phyloP scores from a whole-genome alignment of 2,888 invertebrate species.

The Catocala nupta region DNA sequence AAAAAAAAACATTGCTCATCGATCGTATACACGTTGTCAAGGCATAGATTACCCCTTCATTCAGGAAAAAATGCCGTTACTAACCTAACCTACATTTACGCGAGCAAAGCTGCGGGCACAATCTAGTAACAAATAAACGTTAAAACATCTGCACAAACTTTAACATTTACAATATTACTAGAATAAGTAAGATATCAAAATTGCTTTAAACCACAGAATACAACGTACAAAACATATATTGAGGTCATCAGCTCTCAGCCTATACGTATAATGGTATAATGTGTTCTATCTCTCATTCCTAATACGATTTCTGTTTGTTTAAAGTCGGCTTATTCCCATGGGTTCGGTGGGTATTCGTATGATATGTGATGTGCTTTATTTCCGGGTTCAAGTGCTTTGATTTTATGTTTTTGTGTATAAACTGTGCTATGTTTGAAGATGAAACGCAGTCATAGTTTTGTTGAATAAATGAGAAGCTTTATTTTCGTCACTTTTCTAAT shows the following conservation, averaged over 20 bases:
- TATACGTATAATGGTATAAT: constrained; percentile 27
- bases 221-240: neutral
- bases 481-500: too few relatives aligned
- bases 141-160: too few relatives aligned
- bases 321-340: constrained; percentile 14
- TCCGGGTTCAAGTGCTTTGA: neutral
- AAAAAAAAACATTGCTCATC: too few relatives aligned
- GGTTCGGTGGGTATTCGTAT: constrained; percentile 2
- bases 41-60: too few relatives aligned
- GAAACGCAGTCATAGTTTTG: neutral
- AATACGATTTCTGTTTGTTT: constrained; percentile 22
- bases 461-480: neutral
- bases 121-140: too few relatives aligned
- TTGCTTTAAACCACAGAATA: too few relatives aligned
- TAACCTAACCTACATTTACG: too few relatives aligned
- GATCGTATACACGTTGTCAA: too few relatives aligned
- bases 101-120: too few relatives aligned
- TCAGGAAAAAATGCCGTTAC: too few relatives aligned
- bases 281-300: constrained; percentile 27
- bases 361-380: neutral
- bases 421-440: neutral
- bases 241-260: constrained; percentile 10
- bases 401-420: neutral
- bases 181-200: too few relatives aligned
- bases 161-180: too few relatives aligned